phyloP scores from a whole-genome alignment of 2,888 invertebrate species.

The Trissolcus brochymenae region DNA sequence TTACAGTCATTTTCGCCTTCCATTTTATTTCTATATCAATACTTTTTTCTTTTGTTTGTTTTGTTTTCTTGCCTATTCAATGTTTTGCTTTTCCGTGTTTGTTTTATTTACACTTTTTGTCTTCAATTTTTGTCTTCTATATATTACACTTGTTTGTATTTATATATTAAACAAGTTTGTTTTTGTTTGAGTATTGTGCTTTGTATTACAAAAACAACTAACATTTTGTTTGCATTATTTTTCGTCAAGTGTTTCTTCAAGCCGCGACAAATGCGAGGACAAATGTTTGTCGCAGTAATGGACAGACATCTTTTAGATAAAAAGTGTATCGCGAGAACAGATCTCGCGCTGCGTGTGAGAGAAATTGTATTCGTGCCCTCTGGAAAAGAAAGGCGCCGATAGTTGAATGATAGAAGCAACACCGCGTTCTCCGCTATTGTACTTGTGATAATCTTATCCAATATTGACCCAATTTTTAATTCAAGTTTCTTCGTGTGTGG shows the following conservation, averaged over 20 bases:
- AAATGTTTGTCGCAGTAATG: conserved; percentile 35
- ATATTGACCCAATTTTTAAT: conserved; percentile 52
- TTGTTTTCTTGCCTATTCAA: too few species aligned
- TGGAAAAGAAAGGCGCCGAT: conserved; percentile 49
- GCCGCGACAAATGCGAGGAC: too few species aligned
- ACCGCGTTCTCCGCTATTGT: conserved; percentile 53
- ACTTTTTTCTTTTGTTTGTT: too few species aligned
- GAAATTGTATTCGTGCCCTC: conserved; percentile 44
- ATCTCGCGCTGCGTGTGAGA: conserved; percentile 50
- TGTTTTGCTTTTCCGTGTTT: too few species aligned
- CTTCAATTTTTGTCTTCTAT: too few species aligned
- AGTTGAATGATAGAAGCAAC: conserved; percentile 50
- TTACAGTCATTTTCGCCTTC: background rate
- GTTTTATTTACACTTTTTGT: background rate
- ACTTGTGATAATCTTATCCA: conserved; percentile 52
- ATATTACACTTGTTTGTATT: too few species aligned
- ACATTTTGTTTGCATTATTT: too few species aligned
- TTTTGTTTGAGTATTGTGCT: too few species aligned
- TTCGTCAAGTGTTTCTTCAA: too few species aligned
- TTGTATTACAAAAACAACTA: too few species aligned
- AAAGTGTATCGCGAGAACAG: conserved; percentile 28
- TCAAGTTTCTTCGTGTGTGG: conserved; percentile 42
- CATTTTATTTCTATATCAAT: background rate
- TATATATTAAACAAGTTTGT: too few species aligned
- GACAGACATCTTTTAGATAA: conserved; percentile 32